Evolutionary conservation across 2,113 vertebrate genomes (phyloP).

Genomic region (Hoplias malabaricus): DNA sequence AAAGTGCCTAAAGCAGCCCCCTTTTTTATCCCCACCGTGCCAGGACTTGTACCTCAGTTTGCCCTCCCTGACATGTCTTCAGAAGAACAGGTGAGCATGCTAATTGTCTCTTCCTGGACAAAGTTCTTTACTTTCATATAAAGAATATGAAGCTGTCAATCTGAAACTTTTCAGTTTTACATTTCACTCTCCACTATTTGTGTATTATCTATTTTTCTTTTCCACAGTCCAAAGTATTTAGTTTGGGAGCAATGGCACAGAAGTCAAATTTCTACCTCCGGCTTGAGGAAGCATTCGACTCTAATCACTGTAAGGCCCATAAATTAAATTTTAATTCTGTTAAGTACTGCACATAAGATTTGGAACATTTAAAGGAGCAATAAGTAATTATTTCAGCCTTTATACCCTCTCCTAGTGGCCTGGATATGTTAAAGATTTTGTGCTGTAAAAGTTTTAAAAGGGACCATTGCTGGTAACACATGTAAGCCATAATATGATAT

Average conservation of each 20-base stretch:
- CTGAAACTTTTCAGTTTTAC: no score
- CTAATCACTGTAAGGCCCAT: slow-evolving; percentile 79
- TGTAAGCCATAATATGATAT: no score
- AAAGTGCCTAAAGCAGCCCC: slow-evolving; percentile 83
- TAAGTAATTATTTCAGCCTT: no score
- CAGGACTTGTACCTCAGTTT: slow-evolving; percentile 87
- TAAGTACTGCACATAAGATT: neutral
- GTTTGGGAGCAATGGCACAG: slow-evolving; percentile 79
- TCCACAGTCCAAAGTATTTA: slow-evolving; percentile 86
- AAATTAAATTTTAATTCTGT: neutral
- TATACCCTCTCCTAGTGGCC: no score
- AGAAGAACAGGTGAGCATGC: slow-evolving; percentile 70
- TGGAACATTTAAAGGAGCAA: no score
- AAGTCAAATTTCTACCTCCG: slow-evolving; percentile 81
- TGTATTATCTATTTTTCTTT: slow-evolving; percentile 26
- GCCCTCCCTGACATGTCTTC: slow-evolving; percentile 58
- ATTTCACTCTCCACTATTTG: neutral
- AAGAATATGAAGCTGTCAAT: neutral
- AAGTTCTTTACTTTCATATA: neutral
- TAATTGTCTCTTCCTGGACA: neutral
- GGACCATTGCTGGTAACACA: no score
- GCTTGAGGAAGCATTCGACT: slow-evolving; percentile 79
- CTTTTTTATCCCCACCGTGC: slow-evolving; percentile 93
- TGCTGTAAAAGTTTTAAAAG: no score
- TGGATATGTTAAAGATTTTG: no score